phyloP scores from a whole-genome alignment of 2,888 invertebrate species.

The Stenotaenia linearis region DNA sequence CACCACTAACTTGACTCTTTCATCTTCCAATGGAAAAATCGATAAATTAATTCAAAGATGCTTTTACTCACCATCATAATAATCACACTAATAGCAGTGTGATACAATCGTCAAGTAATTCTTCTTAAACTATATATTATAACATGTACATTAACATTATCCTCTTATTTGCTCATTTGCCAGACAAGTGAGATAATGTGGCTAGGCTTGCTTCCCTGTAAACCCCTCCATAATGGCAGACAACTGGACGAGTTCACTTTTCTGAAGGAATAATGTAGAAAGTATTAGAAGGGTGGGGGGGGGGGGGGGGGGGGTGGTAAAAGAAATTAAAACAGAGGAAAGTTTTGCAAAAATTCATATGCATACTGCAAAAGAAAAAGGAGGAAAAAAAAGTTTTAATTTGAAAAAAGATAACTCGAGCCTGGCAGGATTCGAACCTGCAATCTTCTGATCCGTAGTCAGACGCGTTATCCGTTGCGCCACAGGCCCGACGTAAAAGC shows the following conservation, averaged over 20 bases:
- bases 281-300: too few species aligned
- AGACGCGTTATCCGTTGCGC: slow-evolving; percentile 19
- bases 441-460: slow-evolving; percentile 2
- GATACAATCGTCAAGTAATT: background rate
- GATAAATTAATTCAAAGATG: background rate
- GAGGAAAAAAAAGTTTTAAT: background rate
- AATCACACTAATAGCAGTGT: background rate
- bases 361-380: background rate
- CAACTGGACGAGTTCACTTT: background rate
- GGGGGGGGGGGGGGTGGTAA: too few species aligned
- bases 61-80: background rate
- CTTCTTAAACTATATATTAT: background rate
- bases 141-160: background rate
- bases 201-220: background rate
- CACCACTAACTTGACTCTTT: background rate
- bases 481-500: background rate
- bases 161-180: background rate
- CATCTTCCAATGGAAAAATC: background rate
- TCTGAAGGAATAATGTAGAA: background rate
- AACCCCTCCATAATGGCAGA: slow-evolving; percentile 6
- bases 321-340: too few species aligned
- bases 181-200: background rate
- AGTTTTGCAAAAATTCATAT: too few species aligned
- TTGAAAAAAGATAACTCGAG: background rate
- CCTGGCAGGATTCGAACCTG: slow-evolving; percentile 24